phyloP scores from a whole-genome alignment of 2,113 vertebrate species.

The Podiceps cristatus region DNA sequence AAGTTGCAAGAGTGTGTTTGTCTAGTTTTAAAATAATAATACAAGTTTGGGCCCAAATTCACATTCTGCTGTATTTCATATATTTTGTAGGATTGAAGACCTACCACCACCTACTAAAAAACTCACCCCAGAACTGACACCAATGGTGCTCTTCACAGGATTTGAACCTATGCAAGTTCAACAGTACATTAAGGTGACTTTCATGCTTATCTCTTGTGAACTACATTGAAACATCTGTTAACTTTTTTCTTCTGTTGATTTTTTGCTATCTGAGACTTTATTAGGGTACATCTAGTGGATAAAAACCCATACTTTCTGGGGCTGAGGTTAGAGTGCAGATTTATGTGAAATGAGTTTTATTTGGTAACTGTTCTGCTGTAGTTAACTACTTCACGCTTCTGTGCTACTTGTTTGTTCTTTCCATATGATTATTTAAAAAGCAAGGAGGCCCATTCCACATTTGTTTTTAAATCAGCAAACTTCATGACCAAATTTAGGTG shows the following conservation, averaged over 20 bases:
- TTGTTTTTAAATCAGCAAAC: neutral
- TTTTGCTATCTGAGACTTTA: neutral
- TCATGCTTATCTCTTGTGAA: neutral
- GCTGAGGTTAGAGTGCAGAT: neutral
- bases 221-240: neutral
- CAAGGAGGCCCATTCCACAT: neutral
- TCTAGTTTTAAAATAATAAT: neutral
- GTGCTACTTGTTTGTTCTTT: neutral
- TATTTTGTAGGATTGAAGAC: conserved; percentile 86
- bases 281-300: neutral
- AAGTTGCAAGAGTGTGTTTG: neutral
- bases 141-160: conserved; percentile 92
- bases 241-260: neutral
- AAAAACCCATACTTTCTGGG: fast-evolving
- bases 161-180: conserved; percentile 92
- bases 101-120: conserved; percentile 89
- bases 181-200: conserved; percentile 91
- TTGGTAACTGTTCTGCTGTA: neutral
- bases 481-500: neutral
- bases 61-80: neutral
- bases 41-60: neutral
- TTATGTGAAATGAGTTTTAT: neutral
- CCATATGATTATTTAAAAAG: neutral
- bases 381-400: neutral
- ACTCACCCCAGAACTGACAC: conserved; percentile 88